Base-by-base conservation (phyloP, 2,888 invertebrate species). In the Agapetus fuscipes region DNA sequence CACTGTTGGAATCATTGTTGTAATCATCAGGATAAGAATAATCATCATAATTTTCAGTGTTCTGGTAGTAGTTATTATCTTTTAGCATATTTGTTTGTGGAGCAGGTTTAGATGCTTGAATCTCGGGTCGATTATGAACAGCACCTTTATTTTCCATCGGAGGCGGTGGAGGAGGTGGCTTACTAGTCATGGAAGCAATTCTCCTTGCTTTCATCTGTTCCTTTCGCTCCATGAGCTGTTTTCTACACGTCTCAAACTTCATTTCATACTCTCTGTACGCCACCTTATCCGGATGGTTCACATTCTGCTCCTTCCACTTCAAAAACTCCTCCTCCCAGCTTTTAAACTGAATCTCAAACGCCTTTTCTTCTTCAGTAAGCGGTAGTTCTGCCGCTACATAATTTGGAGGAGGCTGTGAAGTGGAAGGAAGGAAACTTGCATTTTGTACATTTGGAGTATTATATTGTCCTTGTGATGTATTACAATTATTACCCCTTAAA, bases 321-420 rank as follows among this genome's bases (percentile, higher is more conserved):
- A 84, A 80, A 59, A 91, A 93, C 58, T 93, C 87, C 50, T 84
- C 77, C 61, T 91, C 90, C 93, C 93, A 94, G 55, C 87, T 82
- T 53, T 79, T 76, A 58, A 93, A 93, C 59, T 93, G 87, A 45
- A 81, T 78, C 56, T 89, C 87, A 63, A 94, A 94, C 42, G 81
- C 79, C 58, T 79, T 80, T 60, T 91, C 89, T 52, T 88, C 86
- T 49, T 68, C 69, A n/a, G 38, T 38, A 11, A 34, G 35, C 10
- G 27, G 26, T 17, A 17, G 52, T 64, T 62, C 17, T 56, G 56
- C 17, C 55, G 45, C 32, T 43, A 32, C 41, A 48, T 38, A 33
- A 44, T 49, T 24, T 37, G 30, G 20, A 4, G 20, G 20, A 6
- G 20, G 20, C 20, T 20, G 37, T 46, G 13, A 36, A 12, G 31